Percentiles rank a stretch among this genome's conserved stretches.
These are phyloP conservation scores for Tenthredo livida DNA, from an alignment of 2,888 invertebrate genomes.

Conservation along the genomic window DNA sequence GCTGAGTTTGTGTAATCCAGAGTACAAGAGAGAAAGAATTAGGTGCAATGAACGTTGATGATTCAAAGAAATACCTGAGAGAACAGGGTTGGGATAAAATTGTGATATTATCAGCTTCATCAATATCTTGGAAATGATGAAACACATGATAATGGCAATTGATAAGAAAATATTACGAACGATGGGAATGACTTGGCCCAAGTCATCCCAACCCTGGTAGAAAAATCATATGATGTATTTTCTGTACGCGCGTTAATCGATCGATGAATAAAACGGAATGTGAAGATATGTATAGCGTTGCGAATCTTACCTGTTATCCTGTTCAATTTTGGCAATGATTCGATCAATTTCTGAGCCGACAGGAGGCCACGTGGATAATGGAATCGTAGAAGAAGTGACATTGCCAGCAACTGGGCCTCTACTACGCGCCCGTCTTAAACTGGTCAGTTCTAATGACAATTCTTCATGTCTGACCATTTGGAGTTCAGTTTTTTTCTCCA, in stretches of 20 bases:
- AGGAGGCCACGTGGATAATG: conserved; percentile 78
- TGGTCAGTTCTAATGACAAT: conserved; percentile 91
- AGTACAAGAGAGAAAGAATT: conserved; percentile 32
- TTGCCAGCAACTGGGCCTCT: conserved; percentile 76
- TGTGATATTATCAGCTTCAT: too few relatives aligned
- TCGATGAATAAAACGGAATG: not conserved
- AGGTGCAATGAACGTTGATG: conserved; percentile 33
- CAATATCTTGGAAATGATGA: not conserved
- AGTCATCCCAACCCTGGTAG: not conserved
- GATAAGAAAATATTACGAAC: not conserved
- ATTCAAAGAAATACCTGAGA: not conserved
- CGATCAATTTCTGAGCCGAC: conserved; percentile 91
- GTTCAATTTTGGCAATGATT: conserved; percentile 97
- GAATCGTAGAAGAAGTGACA: conserved; percentile 77
- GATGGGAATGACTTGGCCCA: not conserved
- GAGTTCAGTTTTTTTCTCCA: conserved; percentile 92
- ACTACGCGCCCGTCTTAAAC: conserved; percentile 82
- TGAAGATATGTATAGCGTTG: not conserved
- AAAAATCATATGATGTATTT: not conserved
- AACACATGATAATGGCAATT: not conserved
- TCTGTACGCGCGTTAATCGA: not conserved
- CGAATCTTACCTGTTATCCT: conserved; percentile 78
- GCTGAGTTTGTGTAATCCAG: conserved; percentile 41
- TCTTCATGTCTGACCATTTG: conserved; percentile 90
- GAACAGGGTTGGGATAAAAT: not conserved